These are phyloP conservation scores for Pomatostomus ruficeps DNA, from an alignment of 2,113 vertebrate genomes.

Conservation along the genomic window DNA sequence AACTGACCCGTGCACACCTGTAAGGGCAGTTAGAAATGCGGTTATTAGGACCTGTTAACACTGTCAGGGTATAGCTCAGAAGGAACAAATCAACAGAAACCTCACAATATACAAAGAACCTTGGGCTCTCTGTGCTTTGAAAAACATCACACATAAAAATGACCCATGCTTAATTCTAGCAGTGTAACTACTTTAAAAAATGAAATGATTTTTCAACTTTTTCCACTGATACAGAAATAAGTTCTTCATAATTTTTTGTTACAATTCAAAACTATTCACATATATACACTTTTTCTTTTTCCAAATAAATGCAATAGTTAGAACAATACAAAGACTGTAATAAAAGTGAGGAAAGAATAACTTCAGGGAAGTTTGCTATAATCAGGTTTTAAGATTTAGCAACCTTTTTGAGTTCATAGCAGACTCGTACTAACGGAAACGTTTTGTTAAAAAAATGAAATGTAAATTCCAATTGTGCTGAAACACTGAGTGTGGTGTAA, in stretches of 20 bases:
- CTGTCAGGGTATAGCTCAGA: background rate
- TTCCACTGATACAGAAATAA: background rate
- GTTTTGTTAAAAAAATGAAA: background rate
- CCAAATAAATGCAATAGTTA: slow-evolving; percentile 13
- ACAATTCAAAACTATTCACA: slow-evolving; percentile 52
- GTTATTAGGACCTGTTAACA: background rate
- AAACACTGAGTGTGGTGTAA: background rate
- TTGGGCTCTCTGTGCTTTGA: background rate
- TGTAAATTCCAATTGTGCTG: background rate
- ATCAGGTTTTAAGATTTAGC: background rate
- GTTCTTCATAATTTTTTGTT: slow-evolving; percentile 5
- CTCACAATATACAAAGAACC: background rate
- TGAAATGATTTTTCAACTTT: slow-evolving; percentile 19
- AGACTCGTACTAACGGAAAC: background rate
- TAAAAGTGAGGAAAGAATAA: background rate
- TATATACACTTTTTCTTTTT: slow-evolving; percentile 28
- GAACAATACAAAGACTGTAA: background rate
- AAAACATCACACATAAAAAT: slow-evolving; percentile 2
- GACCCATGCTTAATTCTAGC: background rate
- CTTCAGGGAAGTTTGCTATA: background rate
- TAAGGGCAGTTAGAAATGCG: background rate
- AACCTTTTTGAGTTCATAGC: background rate
- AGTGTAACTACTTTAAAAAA: background rate
- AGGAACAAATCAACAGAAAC: background rate
- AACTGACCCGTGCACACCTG: background rate